These are phyloP conservation scores for Vanessa cardui DNA, from an alignment of 2,888 invertebrate genomes.

Conservation along the genomic window DNA sequence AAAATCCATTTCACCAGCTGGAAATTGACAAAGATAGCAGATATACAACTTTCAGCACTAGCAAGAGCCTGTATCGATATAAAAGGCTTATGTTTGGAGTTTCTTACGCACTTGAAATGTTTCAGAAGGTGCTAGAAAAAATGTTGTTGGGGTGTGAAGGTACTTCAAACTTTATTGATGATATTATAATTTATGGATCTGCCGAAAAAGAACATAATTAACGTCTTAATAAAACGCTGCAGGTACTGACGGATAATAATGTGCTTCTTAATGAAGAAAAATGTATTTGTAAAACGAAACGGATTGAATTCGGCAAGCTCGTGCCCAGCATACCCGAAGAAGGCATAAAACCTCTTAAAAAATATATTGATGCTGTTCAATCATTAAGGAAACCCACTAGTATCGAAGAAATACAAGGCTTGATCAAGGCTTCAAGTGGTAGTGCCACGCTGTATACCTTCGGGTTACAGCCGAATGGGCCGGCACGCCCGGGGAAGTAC, in stretches of 20 bases:
- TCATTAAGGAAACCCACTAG: conserved; percentile 37
- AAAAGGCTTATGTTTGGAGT: conserved; percentile 58
- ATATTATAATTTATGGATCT: conserved; percentile 31
- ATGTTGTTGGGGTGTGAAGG: conserved; percentile 43
- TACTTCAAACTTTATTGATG: conserved; percentile 38
- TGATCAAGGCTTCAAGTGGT: too few relatives aligned
- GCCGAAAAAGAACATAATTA: conserved; percentile 32
- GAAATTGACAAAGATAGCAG: conserved; percentile 52
- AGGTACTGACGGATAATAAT: conserved; percentile 36
- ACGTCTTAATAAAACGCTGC: conserved; percentile 19
- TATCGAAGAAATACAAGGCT: conserved; percentile 38
- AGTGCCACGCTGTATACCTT: too few relatives aligned
- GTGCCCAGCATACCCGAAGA: conserved; percentile 41
- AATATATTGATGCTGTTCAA: conserved; percentile 45
- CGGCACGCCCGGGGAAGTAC: too few relatives aligned
- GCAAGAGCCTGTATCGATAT: conserved; percentile 54
- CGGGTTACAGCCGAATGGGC: too few relatives aligned
- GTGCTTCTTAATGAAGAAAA: conserved; percentile 29
- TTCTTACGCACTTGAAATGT: conserved; percentile 45
- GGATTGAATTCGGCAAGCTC: conserved; percentile 26
- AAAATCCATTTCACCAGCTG: conserved; percentile 52
- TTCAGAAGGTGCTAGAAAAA: conserved; percentile 45
- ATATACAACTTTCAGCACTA: conserved; percentile 46
- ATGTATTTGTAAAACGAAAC: conserved; percentile 46
- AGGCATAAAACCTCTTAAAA: conserved; percentile 47